Evolutionary conservation across 2,113 vertebrate species (phyloP), one percentile per base, ranked within the genome.

Genomic region (Triplophysa tibetana): DNA sequence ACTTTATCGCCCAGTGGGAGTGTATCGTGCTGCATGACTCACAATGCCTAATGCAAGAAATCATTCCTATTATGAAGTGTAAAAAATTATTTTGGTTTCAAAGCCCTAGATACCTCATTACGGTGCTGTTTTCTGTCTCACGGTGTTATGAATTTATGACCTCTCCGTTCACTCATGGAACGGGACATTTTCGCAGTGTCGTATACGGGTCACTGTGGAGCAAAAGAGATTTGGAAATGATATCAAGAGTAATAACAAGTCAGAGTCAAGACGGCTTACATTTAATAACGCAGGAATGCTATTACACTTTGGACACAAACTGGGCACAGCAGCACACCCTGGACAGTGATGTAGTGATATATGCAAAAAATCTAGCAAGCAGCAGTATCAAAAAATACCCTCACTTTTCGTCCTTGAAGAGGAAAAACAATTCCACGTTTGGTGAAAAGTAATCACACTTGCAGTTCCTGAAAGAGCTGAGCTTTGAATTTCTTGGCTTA

Each of bases 61-160:
- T 85, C 33, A 70, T 56, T 81, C 60, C 58, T 78, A 70, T 81
- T 85, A 75, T 70, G 23, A 81, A 78, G 54, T 81, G 78, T 75
- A 80, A 75, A 81, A 75, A 73, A 68, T 78, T 74, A 45, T 78
- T 81, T 70, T 64, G 64, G 33, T 68, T 58, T 75, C 73, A 73
- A 50, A 74, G 78, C 63, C 66, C 58, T 29, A 54, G 70, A 83
- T 66, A 79, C 21, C 81, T 82, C 81, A 85, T 85, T 85, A 82
- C 33, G 3, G 14, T 23, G 23, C 62, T 60, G 81, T 80, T 70
- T 80, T 77, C 67, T 48, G 17, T 74, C 65, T 62, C 10, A 19
- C 38, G 12, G 33, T 56, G 77, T 82, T 75, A 77, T 80, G 50
- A 67, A 85, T 85, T 69, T 73, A 69, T 64, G 16, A 38, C 24